Evolutionary conservation across 2,888 invertebrate species (phyloP), one percentile per base, ranked within the genome.

Genomic region (Athalia cordata): DNA sequence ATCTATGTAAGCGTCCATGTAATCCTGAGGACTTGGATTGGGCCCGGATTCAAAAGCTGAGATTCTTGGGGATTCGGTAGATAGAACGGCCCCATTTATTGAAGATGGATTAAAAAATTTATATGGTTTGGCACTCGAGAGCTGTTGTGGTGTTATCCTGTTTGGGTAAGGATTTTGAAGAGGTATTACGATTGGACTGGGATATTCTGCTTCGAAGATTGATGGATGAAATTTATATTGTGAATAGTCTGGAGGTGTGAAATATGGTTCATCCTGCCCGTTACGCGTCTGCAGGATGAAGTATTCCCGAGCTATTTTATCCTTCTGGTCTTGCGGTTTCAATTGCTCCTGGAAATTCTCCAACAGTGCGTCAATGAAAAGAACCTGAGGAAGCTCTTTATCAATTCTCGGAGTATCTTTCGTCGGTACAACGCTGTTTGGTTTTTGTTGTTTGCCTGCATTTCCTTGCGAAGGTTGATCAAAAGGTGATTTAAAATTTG

Each of bases 1-100:
- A 47, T 68, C 52, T 5, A 68, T 43, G n/a, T 68, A 68, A 43
- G 68, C 55, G 68, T 52, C 43, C 5, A 55, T 9, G 55, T 68
- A 68, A 50, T 67, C 52, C 67, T 67, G 50, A 29, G 50, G 52
- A 9, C 15, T 52, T 29, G 29, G 13, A 52, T 49, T 8, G 11
- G 7, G 13, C 5, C 11, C 8, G 67, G 50, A 67, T 3, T 66
- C 66, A 1, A 49, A 49, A 49, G 47, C 66, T 4, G 7, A 13
- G 43, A 55, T 29, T 43, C 68, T 43, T 66, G 15, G 5, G 6
- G 43, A 4, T 11, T 68, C 9, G 29, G 4, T 9, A 52, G 11
- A 3, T 29, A 55, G 29, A n/a, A n/a, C 68, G 29, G 15, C 29
- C 29, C 29, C 29, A 29, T 29, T 29, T 29, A 29, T 29, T 29